Evolutionary conservation across 2,797 vertebrate species (phyloP), one percentile per base, ranked within the genome.

Genomic region (Rhinella marina): DNA sequence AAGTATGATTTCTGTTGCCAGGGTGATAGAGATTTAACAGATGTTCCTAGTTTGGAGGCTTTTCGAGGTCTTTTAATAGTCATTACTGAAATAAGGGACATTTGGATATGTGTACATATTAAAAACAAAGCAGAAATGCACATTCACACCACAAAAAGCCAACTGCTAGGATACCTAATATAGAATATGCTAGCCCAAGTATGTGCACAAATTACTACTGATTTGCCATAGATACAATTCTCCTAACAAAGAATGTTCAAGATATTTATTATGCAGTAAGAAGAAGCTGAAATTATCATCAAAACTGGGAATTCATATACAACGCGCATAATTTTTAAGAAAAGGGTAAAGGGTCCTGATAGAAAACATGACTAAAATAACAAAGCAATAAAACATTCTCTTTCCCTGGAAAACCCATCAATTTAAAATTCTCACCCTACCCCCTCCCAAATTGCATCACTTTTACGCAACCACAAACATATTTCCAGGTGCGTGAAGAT

Each of bases 1-100:
- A 81, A 86, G 77, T 56, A 81, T 59, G 78, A 81, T 86, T 79
- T 81, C 57, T 72, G 85, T 86, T 86, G 54, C 85, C 79, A 81
- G 7, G 29, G 85, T 81, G 85, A 86, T 25, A 73, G 48, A 72
- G 77, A 81, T 86, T n/a, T 86, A 86, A 81, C 78, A 86, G 77
- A 85, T 85, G 83, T 75, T 85, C 70, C 56, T n/a, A 19, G 83
- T 85, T 84, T 84, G 23, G 25, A 84, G 68, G 27, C 68, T 72
- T 84, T 85, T 32, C 25, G 32, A 76, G 27, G 23, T 62, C 29
- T 85, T 59, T 76, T 73, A 76, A 76, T 85, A 75, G 57, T 59
- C 72, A 85, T 85, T 85, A 75, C 83, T 76, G 72, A 76, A 59
- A 85, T 85, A 48, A 76, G 56, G 83, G 70, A 56, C 72, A 85